A percentile compares a stretch with the other conserved stretches of the same genome.
Conservation (phyloP, 2,888 invertebrate species). For the Ochlodes sylvanus region DNA sequence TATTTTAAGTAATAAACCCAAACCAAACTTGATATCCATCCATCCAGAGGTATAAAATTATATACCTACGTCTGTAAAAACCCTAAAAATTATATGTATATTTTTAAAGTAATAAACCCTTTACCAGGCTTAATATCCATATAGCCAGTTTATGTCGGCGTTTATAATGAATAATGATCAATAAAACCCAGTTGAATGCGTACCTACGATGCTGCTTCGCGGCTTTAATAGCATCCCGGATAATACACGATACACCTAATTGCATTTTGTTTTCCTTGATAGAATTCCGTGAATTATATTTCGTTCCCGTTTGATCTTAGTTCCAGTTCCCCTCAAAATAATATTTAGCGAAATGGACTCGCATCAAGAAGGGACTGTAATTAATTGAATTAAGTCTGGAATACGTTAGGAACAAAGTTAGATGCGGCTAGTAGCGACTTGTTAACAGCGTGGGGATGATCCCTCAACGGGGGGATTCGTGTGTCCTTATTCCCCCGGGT, state of each 20-base stretch:
- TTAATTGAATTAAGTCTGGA: slow-evolving; percentile 83
- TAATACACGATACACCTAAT: slow-evolving; percentile 51
- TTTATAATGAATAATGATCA: slow-evolving; percentile 78
- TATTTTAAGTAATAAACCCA: too few species aligned
- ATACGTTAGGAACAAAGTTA: slow-evolving; percentile 79
- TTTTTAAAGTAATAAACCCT: slow-evolving; percentile 54
- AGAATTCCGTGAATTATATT: slow-evolving; percentile 58
- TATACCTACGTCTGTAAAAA: neutral
- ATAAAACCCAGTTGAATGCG: slow-evolving; percentile 69
- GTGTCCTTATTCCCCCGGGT: slow-evolving; percentile 41
- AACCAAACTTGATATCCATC: neutral
- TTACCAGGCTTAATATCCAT: slow-evolving; percentile 70
- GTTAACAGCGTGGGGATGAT: slow-evolving; percentile 79
- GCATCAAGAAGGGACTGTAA: slow-evolving; percentile 67
- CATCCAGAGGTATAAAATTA: slow-evolving; percentile 34
- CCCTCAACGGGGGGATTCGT: slow-evolving; percentile 48
- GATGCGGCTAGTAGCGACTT: slow-evolving; percentile 73
- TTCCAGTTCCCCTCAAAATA: slow-evolving; percentile 69
- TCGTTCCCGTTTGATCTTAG: slow-evolving; percentile 69
- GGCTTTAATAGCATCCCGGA: slow-evolving; percentile 53
- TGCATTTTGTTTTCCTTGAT: slow-evolving; percentile 59
- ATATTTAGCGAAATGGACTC: slow-evolving; percentile 78
- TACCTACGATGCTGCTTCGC: slow-evolving; percentile 56
- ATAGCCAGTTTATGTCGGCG: slow-evolving; percentile 59
- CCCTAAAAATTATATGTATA: slow-evolving; percentile 25